Evolutionary conservation across 92 coral and sea anemone species (phyloP).

Genomic region (Porites divaricata): DNA sequence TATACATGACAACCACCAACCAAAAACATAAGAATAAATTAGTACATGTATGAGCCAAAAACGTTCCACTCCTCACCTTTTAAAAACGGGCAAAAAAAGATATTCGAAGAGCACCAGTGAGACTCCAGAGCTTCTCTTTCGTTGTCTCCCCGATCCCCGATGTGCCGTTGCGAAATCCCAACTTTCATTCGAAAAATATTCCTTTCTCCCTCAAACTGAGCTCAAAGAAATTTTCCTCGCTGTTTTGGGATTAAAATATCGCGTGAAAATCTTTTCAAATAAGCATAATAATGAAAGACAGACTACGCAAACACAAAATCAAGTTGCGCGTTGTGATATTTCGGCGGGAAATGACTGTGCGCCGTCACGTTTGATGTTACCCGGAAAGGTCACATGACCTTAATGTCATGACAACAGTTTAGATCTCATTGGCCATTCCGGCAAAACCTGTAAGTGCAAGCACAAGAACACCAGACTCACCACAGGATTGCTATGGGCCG

Average conservation of each 20-base stretch:
- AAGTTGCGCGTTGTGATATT: neutral
- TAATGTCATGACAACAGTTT: neutral
- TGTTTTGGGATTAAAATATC: neutral
- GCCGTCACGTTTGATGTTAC: neutral
- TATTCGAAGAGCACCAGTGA: too few species aligned
- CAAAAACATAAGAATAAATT: too few species aligned
- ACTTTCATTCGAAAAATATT: neutral
- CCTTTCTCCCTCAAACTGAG: neutral
- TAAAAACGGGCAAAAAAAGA: too few species aligned
- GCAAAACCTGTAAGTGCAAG: too few species aligned
- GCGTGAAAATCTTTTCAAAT: constrained; percentile 14
- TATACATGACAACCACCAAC: too few species aligned
- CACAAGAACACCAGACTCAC: too few species aligned
- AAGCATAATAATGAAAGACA: neutral
- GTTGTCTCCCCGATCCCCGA: neutral
- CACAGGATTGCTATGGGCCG: too few species aligned
- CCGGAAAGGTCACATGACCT: constrained; percentile 20
- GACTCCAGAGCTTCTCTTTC: too few species aligned
- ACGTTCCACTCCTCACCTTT: neutral
- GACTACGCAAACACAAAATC: neutral
- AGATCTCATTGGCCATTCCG: too few species aligned
- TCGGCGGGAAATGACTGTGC: constrained; percentile 34
- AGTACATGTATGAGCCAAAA: too few species aligned
- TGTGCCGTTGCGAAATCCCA: neutral
- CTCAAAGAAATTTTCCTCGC: neutral